These are phyloP conservation scores for Pogonocherus hispidulus DNA, from an alignment of 2,888 invertebrate genomes.

Conservation along the genomic window DNA sequence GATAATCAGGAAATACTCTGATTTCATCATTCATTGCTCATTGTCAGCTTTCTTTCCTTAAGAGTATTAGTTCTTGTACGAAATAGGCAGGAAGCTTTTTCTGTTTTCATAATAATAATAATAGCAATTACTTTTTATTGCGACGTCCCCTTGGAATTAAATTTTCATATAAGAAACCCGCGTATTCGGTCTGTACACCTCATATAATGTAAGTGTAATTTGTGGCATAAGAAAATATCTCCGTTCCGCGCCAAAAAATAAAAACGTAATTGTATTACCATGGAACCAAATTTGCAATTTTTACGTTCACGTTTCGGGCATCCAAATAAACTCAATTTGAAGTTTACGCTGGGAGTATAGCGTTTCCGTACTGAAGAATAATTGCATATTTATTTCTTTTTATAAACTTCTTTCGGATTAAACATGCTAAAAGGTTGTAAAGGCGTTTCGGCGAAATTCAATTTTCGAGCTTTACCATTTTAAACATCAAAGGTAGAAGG, in stretches of 20 bases:
- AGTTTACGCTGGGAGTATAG: constrained; percentile 49
- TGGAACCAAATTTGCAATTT: constrained; percentile 40
- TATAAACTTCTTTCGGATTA: constrained; percentile 60
- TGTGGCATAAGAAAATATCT: not conserved
- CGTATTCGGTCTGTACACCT: not conserved
- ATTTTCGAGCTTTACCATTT: constrained; percentile 63
- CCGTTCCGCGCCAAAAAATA: constrained; percentile 12
- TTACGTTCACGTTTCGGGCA: constrained; percentile 41
- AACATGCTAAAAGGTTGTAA: constrained; percentile 63
- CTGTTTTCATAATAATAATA: too few species aligned
- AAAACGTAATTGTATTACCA: constrained; percentile 27
- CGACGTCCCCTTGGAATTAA: not conserved
- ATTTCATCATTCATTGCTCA: too few species aligned
- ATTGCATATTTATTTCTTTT: constrained; percentile 62
- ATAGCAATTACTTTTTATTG: constrained; percentile 1
- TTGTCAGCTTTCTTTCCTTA: too few species aligned
- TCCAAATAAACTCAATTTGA: constrained; percentile 54
- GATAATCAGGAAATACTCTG: too few species aligned
- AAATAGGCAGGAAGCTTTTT: too few species aligned
- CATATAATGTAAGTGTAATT: not conserved
- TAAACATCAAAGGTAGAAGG: constrained; percentile 61
- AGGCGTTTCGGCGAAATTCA: constrained; percentile 63
- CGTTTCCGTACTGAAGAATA: constrained; percentile 54
- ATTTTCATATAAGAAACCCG: not conserved
- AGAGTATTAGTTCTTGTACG: too few species aligned